Evolutionary conservation across 2,888 invertebrate genomes (phyloP).

Genomic region (Calameuta filiformis): DNA sequence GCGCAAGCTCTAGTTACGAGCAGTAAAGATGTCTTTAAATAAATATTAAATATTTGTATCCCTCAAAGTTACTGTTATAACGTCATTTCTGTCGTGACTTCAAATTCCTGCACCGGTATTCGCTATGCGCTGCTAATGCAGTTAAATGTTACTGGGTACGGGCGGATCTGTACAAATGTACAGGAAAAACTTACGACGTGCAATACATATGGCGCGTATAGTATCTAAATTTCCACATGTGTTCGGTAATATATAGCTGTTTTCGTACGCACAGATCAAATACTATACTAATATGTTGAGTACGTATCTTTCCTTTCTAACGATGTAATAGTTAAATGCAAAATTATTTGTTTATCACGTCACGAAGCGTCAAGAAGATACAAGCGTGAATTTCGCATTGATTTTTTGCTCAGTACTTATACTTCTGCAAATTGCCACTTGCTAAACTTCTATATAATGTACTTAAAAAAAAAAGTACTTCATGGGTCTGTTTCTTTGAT

Average conservation of each 20-base stretch:
- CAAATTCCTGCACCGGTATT: background rate
- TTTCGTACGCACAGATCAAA: too few relatives aligned
- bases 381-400: background rate
- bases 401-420: background rate
- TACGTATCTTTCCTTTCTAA: background rate
- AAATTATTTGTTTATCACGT: background rate
- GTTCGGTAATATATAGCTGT: too few relatives aligned
- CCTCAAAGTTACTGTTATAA: constrained; percentile 24
- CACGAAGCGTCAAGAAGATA: background rate
- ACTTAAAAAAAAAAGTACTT: background rate
- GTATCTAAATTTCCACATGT: too few relatives aligned
- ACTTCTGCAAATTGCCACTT: background rate
- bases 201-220: too few relatives aligned
- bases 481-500: background rate
- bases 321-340: background rate
- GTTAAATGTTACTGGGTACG: too few relatives aligned
- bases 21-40: constrained; percentile 34
- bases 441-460: background rate
- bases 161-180: too few relatives aligned
- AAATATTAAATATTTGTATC: constrained; percentile 39
- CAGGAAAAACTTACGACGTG: too few relatives aligned
- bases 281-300: background rate
- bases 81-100: constrained; percentile 11
- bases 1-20: constrained; percentile 33
- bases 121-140: too few relatives aligned